Percentiles rank a stretch among this genome's conserved stretches.
Evolutionary conservation across 2,113 vertebrate species (phyloP).

Genomic region (Pampusana beccarii): DNA sequence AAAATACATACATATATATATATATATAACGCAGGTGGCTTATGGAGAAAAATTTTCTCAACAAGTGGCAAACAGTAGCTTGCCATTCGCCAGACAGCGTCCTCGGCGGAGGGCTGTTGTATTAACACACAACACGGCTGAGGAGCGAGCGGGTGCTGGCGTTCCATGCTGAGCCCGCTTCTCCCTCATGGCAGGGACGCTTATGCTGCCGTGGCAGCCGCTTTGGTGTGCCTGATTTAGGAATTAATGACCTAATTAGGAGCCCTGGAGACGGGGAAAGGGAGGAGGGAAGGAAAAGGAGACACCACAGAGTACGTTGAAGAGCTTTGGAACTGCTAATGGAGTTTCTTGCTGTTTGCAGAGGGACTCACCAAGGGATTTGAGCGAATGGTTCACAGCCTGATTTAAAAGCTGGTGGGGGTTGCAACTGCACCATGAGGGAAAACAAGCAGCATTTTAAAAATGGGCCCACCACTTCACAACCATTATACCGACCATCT

Average conservation of each 20-base stretch:
- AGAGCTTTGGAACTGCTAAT: background rate
- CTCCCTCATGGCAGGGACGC: background rate
- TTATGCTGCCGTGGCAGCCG: background rate
- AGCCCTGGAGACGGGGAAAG: background rate
- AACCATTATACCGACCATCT: background rate
- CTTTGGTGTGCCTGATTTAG: constrained; percentile 16
- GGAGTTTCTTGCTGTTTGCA: background rate
- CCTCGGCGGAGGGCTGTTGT: fast-evolving
- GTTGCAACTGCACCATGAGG: background rate
- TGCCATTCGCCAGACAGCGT: background rate
- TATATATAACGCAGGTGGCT: background rate
- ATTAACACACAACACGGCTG: background rate
- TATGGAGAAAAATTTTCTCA: background rate
- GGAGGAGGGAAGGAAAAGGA: background rate
- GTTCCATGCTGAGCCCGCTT: background rate
- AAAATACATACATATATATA: background rate
- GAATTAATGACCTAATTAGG: constrained; percentile 39
- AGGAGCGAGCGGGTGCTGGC: background rate
- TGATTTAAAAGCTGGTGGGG: fast-evolving
- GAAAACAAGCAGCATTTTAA: background rate
- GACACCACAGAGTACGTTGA: background rate
- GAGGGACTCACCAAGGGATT: background rate
- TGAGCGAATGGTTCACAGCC: background rate
- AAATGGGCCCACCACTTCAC: background rate
- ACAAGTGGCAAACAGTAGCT: background rate